Conservation (phyloP, 1,140 invertebrate genomes). For the Asobara japonica region DNA sequence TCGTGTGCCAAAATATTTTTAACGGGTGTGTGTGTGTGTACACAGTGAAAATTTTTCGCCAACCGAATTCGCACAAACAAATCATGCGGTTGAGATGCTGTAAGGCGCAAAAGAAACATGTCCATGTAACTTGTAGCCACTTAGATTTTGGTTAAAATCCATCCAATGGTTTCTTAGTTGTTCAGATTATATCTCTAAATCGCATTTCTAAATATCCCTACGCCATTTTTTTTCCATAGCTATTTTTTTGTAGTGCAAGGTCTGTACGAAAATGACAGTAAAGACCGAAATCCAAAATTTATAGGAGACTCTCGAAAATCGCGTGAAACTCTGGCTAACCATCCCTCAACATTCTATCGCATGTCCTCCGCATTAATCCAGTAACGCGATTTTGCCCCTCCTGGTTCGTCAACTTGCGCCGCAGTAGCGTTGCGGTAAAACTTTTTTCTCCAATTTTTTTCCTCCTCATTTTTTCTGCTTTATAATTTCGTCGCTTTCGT, state of each 20-base stretch:
- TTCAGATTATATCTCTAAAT: too few relatives aligned
- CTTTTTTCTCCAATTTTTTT: conserved; percentile 16
- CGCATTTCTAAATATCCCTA: too few relatives aligned
- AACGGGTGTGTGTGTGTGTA: too few relatives aligned
- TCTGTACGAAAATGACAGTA: not conserved
- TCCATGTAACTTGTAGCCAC: too few relatives aligned
- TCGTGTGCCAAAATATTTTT: too few relatives aligned
- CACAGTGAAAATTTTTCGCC: too few relatives aligned
- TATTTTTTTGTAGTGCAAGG: not conserved
- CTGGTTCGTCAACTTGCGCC: conserved; percentile 13
- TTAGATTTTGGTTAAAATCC: too few relatives aligned
- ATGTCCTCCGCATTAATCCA: conserved; percentile 27
- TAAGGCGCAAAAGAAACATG: too few relatives aligned
- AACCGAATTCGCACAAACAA: too few relatives aligned
- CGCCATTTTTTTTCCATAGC: not conserved
- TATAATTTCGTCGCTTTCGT: not conserved
- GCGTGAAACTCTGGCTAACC: conserved; percentile 21
- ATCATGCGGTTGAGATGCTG: too few relatives aligned
- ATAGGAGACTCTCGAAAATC: not conserved
- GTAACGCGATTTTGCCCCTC: conserved; percentile 8
- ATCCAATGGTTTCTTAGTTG: too few relatives aligned
- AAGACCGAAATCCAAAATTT: not conserved
- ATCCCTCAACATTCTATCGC: conserved; percentile 23
- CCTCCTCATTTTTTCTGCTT: not conserved
- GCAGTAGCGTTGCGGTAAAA: conserved; percentile 24